These are phyloP conservation scores for Alaudala cheleensis DNA, from an alignment of 2,113 vertebrate genomes.

Conservation along the genomic window DNA sequence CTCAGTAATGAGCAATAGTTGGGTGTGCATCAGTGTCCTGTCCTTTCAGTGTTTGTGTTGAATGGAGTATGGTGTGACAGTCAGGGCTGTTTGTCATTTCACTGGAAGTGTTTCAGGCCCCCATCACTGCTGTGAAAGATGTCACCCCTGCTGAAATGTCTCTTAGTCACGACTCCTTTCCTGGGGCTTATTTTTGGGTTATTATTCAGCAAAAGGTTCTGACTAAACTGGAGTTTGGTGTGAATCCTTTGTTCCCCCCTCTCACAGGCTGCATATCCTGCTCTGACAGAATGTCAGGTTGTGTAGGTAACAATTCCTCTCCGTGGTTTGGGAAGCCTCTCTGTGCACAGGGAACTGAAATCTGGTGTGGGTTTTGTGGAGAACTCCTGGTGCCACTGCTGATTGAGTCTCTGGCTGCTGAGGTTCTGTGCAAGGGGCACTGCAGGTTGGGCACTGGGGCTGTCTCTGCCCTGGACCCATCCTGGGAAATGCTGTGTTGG, in stretches of 20 bases:
- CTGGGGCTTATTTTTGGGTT: background rate
- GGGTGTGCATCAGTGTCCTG: background rate
- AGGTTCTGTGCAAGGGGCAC: background rate
- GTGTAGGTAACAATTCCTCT: accelerated
- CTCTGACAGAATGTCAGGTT: background rate
- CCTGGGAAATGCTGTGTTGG: too few species aligned
- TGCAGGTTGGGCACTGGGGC: too few species aligned
- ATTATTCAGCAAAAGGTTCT: background rate
- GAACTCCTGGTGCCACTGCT: background rate
- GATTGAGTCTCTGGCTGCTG: accelerated
- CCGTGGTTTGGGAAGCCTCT: background rate
- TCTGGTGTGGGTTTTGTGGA: background rate
- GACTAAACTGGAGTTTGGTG: background rate
- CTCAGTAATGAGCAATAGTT: background rate
- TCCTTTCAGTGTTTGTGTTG: background rate
- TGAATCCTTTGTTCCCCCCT: background rate
- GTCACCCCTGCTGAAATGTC: background rate
- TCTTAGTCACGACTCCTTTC: background rate
- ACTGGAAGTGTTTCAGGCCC: background rate
- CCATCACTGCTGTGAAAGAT: background rate
- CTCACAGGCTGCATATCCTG: background rate
- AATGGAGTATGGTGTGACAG: background rate
- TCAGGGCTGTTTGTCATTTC: background rate
- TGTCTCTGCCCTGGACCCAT: too few species aligned
- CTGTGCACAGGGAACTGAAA: background rate